Percentiles rank a stretch among this genome's conserved stretches.
Evolutionary conservation across 2,888 invertebrate species (phyloP).

Genomic region (Tipula vernalis): DNA sequence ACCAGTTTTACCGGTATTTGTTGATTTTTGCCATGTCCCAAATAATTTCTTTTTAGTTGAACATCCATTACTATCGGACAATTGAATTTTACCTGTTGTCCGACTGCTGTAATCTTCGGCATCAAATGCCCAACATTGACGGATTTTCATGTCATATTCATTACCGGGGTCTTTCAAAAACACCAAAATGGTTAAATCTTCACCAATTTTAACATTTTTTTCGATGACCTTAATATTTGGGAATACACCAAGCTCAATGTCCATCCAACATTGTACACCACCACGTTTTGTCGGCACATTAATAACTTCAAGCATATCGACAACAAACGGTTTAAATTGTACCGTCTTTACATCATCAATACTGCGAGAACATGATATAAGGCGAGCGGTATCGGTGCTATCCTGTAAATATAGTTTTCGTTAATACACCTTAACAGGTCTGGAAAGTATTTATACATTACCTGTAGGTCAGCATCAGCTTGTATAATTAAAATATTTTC

Average conservation of each 20-base stretch:
- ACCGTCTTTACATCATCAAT: conserved; percentile 32
- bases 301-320: conserved; percentile 55
- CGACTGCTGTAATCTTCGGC: conserved; percentile 45
- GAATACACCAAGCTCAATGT: conserved; percentile 55
- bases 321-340: conserved; percentile 45
- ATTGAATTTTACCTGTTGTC: conserved; percentile 46
- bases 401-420: conserved; percentile 29
- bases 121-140: conserved; percentile 63
- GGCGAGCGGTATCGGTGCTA: conserved; percentile 50
- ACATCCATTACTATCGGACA: conserved; percentile 54
- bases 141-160: conserved; percentile 52
- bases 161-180: conserved; percentile 51
- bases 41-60: conserved; percentile 54
- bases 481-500: conserved; percentile 57
- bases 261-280: conserved; percentile 65
- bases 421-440: neutral
- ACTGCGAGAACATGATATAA: conserved; percentile 38
- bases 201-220: conserved; percentile 53
- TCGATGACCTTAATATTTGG: conserved; percentile 53
- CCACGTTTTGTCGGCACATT: conserved; percentile 51
- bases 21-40: conserved; percentile 48
- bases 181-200: conserved; percentile 53
- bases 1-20: conserved; percentile 43
- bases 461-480: conserved; percentile 50
- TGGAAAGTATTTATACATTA: conserved; percentile 17